phyloP scores from a whole-genome alignment of 1,140 invertebrate genomes.

The Drosophila guanche region DNA sequence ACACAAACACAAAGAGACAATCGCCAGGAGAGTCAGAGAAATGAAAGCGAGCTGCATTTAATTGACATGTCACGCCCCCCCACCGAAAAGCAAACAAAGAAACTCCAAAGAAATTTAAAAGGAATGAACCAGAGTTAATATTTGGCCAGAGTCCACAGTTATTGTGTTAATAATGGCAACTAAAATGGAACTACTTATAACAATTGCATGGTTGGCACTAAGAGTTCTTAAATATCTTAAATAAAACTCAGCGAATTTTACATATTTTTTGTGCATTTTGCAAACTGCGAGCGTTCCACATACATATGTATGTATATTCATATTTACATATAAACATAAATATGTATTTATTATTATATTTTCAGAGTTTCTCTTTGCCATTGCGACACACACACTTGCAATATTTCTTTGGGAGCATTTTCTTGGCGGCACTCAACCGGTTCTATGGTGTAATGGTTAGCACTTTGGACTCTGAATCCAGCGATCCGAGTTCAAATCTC shows the following conservation, averaged over 20 bases:
- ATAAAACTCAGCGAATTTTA: no score
- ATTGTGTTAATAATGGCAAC: neutral
- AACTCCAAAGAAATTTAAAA: constrained; percentile 6
- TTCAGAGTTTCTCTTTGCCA: neutral
- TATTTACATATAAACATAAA: no score
- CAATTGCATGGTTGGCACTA: no score
- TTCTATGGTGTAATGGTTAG: constrained; percentile 96
- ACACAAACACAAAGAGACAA: constrained; percentile 36
- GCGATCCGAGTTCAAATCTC: constrained; percentile 94
- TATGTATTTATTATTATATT: neutral
- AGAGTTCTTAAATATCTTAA: no score
- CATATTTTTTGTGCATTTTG: no score
- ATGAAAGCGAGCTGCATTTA: constrained; percentile 59
- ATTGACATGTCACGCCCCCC: constrained; percentile 62
- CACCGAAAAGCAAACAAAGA: constrained; percentile 44
- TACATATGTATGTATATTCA: no score
- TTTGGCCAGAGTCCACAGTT: neutral
- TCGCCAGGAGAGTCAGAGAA: constrained; percentile 37
- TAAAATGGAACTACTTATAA: no score
- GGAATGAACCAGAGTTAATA: neutral
- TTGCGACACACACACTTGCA: no score
- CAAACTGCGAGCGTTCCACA: no score
- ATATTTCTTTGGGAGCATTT: neutral
- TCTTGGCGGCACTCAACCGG: constrained; percentile 24
- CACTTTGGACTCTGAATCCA: constrained; percentile 96